A percentile compares a stretch with the other conserved stretches of the same genome.
phyloP scores from a whole-genome alignment of 2,888 invertebrate species.

The Drosophila meridiana region DNA sequence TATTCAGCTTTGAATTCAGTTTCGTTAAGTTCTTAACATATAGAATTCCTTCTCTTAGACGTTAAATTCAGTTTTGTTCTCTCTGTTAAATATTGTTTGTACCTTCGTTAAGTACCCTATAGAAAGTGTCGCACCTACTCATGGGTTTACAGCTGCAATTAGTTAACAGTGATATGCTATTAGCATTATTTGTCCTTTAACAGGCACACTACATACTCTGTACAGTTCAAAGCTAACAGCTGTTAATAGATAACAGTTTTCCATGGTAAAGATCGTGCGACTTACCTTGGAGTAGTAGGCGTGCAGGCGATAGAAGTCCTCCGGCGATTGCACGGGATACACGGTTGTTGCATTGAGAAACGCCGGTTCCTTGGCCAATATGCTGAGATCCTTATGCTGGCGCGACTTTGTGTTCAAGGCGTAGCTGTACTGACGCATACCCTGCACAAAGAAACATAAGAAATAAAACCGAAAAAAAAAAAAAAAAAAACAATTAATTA shows the following conservation, averaged over 20 bases:
- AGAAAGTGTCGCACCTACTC: no score
- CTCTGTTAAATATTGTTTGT: neutral
- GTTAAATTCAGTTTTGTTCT: neutral
- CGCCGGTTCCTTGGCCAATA: constrained; percentile 83
- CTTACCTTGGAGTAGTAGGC: constrained; percentile 89
- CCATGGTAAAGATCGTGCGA: neutral
- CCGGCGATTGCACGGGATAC: constrained; percentile 88
- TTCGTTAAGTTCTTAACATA: neutral
- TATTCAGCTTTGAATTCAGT: no score
- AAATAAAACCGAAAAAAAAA: neutral
- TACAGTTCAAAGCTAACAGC: neutral
- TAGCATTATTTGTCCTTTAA: neutral
- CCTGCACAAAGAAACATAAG: constrained; percentile 61
- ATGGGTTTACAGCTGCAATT: neutral
- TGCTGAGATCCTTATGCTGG: constrained; percentile 85
- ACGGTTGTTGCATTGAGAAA: constrained; percentile 88
- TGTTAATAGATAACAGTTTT: neutral
- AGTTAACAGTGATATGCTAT: constrained; percentile 7
- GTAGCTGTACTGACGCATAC: constrained; percentile 79
- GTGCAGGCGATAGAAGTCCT: constrained; percentile 89
- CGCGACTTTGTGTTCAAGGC: constrained; percentile 75
- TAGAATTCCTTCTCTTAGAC: no score
- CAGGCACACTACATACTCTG: neutral
- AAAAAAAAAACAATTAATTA: neutral
- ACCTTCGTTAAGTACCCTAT: no score